A percentile compares a stretch with the other conserved stretches of the same genome.
Conservation (phyloP, 2,797 vertebrate species). For the Phoebastria nigripes region DNA sequence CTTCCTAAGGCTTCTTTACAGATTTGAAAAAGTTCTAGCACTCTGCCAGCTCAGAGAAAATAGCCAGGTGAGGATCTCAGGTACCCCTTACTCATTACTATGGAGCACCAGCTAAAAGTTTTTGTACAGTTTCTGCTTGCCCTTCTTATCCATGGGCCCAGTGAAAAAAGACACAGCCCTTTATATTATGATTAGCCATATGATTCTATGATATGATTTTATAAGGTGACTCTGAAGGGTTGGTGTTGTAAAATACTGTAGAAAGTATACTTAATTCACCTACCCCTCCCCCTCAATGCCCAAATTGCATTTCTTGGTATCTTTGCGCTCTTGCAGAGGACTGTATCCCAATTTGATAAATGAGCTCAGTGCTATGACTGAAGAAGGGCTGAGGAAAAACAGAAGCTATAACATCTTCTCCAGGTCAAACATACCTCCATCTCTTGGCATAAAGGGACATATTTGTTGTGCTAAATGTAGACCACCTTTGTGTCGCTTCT, state of each 20-base stretch:
- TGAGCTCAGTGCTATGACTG: neutral
- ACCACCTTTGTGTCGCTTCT: neutral
- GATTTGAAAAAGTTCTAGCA: neutral
- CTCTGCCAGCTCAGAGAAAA: neutral
- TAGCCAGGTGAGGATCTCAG: neutral
- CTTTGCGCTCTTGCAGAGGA: neutral
- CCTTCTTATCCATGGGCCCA: neutral
- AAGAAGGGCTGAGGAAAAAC: neutral
- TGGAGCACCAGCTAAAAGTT: neutral
- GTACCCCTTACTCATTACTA: neutral
- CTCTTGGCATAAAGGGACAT: neutral
- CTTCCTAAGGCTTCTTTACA: neutral
- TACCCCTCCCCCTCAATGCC: rapidly evolving
- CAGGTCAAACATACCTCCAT: neutral
- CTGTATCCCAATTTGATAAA: neutral
- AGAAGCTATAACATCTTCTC: neutral
- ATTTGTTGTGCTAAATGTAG: neutral
- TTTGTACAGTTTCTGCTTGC: neutral
- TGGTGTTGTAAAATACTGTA: neutral
- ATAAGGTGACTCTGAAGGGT: neutral
- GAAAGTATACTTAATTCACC: neutral
- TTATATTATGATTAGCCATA: neutral
- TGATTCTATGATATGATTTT: too few relatives aligned
- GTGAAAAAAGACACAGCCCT: neutral
- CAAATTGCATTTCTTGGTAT: neutral